Evolutionary conservation across 1,140 invertebrate species (phyloP).

Genomic region (Drosophila auraria): DNA sequence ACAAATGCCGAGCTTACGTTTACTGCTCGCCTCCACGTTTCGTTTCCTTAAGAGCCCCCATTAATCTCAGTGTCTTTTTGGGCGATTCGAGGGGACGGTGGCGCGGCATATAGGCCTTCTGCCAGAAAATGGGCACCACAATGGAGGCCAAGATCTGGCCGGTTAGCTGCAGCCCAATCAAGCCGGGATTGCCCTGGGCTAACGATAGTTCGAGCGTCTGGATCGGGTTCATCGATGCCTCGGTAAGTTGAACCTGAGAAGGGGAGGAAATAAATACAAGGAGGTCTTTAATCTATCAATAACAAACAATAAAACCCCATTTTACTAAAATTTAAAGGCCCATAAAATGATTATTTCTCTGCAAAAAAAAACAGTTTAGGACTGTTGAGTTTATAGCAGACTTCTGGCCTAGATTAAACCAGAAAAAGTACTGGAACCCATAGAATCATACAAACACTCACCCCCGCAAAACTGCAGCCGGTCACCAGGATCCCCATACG

Average conservation of each 20-base stretch:
- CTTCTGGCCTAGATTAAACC: background rate
- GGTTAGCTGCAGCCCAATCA: constrained; percentile 35
- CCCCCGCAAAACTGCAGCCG: constrained; percentile 43
- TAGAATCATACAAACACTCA: constrained; percentile 2
- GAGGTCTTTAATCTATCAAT: no score
- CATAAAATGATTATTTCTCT: background rate
- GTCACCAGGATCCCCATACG: constrained; percentile 55
- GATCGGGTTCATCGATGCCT: constrained; percentile 54
- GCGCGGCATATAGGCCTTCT: constrained; percentile 5
- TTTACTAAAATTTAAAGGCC: no score
- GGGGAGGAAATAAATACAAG: background rate
- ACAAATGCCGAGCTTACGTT: constrained; percentile 22
- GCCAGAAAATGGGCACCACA: constrained; percentile 49
- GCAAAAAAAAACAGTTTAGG: background rate
- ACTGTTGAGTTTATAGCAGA: background rate
- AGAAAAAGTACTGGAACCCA: no score
- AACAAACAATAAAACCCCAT: no score
- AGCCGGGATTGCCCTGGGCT: constrained; percentile 32
- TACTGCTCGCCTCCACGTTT: constrained; percentile 13
- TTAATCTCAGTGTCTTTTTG: no score
- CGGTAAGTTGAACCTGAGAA: constrained; percentile 39
- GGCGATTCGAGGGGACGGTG: constrained; percentile 11
- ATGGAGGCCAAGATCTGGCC: constrained; percentile 46
- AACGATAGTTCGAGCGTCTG: constrained; percentile 40
- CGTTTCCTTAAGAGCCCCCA: no score